A percentile compares a stretch with the other conserved stretches of the same genome.
phyloP scores from a whole-genome alignment of 2,797 vertebrate species.

The Eulemur mongoz region DNA sequence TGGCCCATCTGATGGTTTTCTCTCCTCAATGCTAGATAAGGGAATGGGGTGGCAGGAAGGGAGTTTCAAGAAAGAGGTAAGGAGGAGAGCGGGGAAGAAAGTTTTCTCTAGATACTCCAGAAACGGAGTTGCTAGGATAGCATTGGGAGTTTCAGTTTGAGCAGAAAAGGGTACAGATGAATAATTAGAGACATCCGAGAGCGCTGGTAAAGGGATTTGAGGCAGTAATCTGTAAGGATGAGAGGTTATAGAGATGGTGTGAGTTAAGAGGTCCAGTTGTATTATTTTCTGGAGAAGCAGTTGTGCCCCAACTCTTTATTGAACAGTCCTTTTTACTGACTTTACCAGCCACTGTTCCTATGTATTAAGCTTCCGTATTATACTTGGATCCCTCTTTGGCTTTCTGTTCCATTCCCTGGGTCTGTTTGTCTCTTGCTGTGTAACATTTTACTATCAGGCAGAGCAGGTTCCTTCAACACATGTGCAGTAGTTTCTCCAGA shows the following conservation, averaged over 20 bases:
- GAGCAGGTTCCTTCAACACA: not conserved
- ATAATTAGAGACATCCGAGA: not conserved
- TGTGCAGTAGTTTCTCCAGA: not conserved
- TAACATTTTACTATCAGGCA: not conserved
- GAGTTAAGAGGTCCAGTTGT: not conserved
- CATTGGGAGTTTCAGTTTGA: not conserved
- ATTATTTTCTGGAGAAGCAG: not conserved
- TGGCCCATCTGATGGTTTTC: not conserved
- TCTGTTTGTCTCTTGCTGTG: not conserved
- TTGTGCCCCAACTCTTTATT: not conserved
- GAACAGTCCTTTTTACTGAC: not conserved
- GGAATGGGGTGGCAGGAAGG: not conserved
- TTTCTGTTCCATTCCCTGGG: not conserved
- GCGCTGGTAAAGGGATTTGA: not conserved
- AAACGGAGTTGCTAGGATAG: not conserved
- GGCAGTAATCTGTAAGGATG: not conserved
- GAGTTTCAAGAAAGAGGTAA: not conserved
- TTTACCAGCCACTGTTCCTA: not conserved
- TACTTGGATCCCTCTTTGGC: not conserved
- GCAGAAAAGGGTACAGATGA: not conserved
- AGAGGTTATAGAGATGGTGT: not conserved
- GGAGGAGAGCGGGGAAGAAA: not conserved
- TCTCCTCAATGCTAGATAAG: not conserved
- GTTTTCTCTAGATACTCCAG: not conserved
- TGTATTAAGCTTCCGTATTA: not conserved